A percentile compares a stretch with the other conserved stretches of the same genome.
Conservation (phyloP, 2,888 invertebrate species). For the Hecatera dysodea region DNA sequence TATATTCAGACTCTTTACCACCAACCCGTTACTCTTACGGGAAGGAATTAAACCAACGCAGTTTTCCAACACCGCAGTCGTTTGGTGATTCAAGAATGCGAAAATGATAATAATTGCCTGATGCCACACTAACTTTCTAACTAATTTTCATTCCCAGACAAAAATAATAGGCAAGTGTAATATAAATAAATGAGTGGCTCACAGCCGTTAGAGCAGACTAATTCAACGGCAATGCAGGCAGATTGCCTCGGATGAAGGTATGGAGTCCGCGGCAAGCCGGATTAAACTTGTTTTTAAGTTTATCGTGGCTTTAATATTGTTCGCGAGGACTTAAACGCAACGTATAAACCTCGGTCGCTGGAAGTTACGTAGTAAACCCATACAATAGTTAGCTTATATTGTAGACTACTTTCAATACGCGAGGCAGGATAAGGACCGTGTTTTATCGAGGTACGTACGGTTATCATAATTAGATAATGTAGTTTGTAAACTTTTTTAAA, state of each 20-base stretch:
- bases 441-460: neutral
- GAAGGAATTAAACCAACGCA: neutral
- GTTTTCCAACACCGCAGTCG: too few relatives aligned
- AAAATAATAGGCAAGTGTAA: conserved; percentile 51
- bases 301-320: conserved; percentile 89
- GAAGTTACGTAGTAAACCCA: conserved; percentile 74
- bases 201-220: conserved; percentile 76
- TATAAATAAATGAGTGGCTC: conserved; percentile 66
- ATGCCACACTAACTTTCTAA: neutral
- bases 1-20: neutral
- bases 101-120: neutral
- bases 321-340: conserved; percentile 85
- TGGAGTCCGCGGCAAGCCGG: conserved; percentile 83
- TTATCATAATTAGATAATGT: neutral
- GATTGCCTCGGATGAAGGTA: conserved; percentile 81
- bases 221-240: conserved; percentile 84
- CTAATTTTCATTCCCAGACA: conserved; percentile 15
- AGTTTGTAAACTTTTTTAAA: too few relatives aligned
- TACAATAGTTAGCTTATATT: conserved; percentile 73
- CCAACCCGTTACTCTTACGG: neutral
- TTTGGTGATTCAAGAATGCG: neutral
- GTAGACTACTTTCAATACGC: conserved; percentile 69
- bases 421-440: conserved; percentile 12
- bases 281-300: conserved; percentile 90
- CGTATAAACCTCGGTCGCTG: conserved; percentile 80